phyloP scores from a whole-genome alignment of 1,140 invertebrate species.

The Drosophila littoralis region DNA sequence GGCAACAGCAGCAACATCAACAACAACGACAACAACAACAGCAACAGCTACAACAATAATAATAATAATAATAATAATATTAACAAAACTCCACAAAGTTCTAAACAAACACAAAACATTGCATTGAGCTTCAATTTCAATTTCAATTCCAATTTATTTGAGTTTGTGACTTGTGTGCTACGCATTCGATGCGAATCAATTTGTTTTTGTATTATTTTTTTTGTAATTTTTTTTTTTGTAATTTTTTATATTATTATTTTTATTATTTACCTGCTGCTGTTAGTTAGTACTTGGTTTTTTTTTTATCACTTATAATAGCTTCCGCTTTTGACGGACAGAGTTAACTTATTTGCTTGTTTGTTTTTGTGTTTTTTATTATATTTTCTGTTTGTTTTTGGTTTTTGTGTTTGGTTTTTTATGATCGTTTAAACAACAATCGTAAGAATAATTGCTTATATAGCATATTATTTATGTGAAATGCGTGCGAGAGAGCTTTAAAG shows the following conservation, averaged over 20 bases:
- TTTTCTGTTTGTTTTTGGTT: not conserved
- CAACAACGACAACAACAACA: slow-evolving; percentile 5
- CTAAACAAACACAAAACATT: slow-evolving; percentile 40
- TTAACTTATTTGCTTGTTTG: slow-evolving; percentile 12
- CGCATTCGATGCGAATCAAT: slow-evolving; percentile 6
- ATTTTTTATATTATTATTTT: slow-evolving; percentile 28
- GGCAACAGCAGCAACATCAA: slow-evolving; percentile 40
- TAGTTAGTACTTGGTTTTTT: slow-evolving; percentile 29
- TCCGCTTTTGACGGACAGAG: slow-evolving; percentile 54
- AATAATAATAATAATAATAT: slow-evolving; percentile 3
- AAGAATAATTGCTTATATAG: slow-evolving; percentile 38
- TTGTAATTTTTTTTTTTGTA: slow-evolving; percentile 18
- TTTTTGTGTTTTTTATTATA: slow-evolving; percentile 3
- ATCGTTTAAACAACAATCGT: slow-evolving; percentile 25
- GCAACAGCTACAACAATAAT: slow-evolving; percentile 30
- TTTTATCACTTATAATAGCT: slow-evolving; percentile 74
- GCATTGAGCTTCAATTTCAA: slow-evolving; percentile 57
- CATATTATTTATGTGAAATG: slow-evolving; percentile 55
- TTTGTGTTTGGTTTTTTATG: slow-evolving; percentile 19
- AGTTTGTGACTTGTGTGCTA: slow-evolving; percentile 9
- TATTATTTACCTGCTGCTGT: not conserved
- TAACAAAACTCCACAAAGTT: slow-evolving; percentile 48
- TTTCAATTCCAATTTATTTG: slow-evolving; percentile 23
- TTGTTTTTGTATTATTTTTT: slow-evolving; percentile 8
- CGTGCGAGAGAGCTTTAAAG: not conserved